These are phyloP conservation scores for Paratrypauchen microcephalus DNA, from an alignment of 2,797 vertebrate species.

Conservation along the genomic window DNA sequence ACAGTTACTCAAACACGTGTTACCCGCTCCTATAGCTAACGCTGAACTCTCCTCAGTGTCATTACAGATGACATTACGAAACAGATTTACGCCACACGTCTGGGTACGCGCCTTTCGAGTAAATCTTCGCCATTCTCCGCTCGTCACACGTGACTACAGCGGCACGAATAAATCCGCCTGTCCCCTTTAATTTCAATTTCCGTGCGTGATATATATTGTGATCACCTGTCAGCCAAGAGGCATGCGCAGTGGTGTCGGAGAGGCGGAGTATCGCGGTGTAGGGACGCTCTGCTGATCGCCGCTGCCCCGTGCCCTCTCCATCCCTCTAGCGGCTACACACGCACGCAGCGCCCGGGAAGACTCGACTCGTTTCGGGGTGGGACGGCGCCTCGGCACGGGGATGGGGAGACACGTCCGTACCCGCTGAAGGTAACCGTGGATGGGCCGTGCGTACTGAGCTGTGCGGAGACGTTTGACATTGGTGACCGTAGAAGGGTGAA, in stretches of 20 bases:
- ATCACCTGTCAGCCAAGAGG: conserved; percentile 61
- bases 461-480: conserved; percentile 62
- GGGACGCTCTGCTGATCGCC: conserved; percentile 50
- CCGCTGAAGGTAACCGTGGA: conserved; percentile 61
- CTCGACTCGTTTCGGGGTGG: conserved; percentile 30
- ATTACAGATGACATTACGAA: not conserved
- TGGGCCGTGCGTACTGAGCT: not conserved
- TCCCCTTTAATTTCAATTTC: conserved; percentile 80
- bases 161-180: conserved; percentile 52
- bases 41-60: not conserved
- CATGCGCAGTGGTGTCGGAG: conserved; percentile 77
- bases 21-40: not conserved
- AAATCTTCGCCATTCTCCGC: conserved; percentile 18
- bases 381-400: not conserved
- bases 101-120: conserved; percentile 1
- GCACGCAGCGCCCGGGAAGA: conserved; percentile 43
- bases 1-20: not conserved
- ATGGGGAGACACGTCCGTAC: conserved; percentile 53
- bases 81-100: conserved; percentile 21
- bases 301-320: conserved; percentile 73
- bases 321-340: conserved; percentile 64
- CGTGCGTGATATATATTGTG: conserved; percentile 72
- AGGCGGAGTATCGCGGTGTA: conserved; percentile 60
- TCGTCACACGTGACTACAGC: conserved; percentile 48
- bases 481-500: conserved; percentile 84